Percentiles rank a stretch among this genome's conserved stretches.
These are phyloP conservation scores for Hemistola chrysoprasaria DNA, from an alignment of 2,888 invertebrate genomes.

Conservation along the genomic window DNA sequence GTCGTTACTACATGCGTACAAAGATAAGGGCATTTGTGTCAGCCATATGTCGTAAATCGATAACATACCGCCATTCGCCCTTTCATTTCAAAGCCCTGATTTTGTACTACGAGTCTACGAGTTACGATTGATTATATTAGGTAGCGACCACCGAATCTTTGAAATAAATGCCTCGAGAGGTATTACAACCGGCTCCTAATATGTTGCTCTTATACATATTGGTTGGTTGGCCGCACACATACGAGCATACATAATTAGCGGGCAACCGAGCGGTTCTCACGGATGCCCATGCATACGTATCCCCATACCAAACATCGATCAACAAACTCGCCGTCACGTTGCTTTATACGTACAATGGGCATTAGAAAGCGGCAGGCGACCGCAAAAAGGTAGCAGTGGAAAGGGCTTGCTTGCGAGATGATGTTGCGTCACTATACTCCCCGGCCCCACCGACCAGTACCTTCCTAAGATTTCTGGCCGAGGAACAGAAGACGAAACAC, in stretches of 20 bases:
- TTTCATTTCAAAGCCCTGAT: constrained; percentile 4
- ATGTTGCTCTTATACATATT: constrained; percentile 12
- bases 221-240: constrained; percentile 31
- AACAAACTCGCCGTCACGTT: constrained; percentile 41
- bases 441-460: constrained; percentile 37
- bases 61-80: constrained; percentile 11
- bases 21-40: constrained; percentile 9
- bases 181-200: constrained; percentile 13
- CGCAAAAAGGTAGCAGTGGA: constrained; percentile 76
- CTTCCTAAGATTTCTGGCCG: too few species aligned
- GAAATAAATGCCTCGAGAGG: constrained; percentile 3
- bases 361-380: constrained; percentile 77
- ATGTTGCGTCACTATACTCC: constrained; percentile 65
- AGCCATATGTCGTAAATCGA: constrained; percentile 13
- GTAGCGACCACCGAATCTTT: neutral
- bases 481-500: constrained; percentile 33
- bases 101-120: too few species aligned
- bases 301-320: too few species aligned
- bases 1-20: constrained; percentile 1
- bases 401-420: constrained; percentile 73
- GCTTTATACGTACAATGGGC: constrained; percentile 66
- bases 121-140: neutral
- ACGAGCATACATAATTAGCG: constrained; percentile 49
- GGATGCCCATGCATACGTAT: constrained; percentile 64
- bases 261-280: constrained; percentile 61